phyloP scores from a whole-genome alignment of 2,888 invertebrate species.

The Chelonus formosanus region DNA sequence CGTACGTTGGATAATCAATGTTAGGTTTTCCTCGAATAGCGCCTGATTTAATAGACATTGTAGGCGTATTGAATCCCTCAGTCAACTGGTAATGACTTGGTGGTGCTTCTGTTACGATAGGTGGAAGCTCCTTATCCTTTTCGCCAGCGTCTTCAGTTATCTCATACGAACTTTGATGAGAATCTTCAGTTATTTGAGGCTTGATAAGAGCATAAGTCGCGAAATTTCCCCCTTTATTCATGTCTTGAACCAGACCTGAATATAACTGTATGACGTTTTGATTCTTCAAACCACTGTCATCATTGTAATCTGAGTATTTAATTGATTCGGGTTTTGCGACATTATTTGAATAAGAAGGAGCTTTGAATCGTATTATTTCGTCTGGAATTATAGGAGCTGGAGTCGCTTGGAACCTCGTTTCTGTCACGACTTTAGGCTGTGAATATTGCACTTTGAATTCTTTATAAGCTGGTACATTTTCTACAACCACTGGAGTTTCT shows the following conservation, averaged over 20 bases:
- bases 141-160: constrained; percentile 48
- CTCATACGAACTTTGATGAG: constrained; percentile 46
- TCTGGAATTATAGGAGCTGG: constrained; percentile 42
- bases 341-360: constrained; percentile 40
- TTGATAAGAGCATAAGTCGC: constrained; percentile 33
- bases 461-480: constrained; percentile 29
- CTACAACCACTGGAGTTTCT: not conserved
- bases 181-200: constrained; percentile 37
- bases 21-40: constrained; percentile 72
- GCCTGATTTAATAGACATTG: constrained; percentile 54
- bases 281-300: constrained; percentile 35
- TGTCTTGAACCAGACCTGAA: constrained; percentile 50
- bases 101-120: constrained; percentile 44
- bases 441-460: constrained; percentile 40
- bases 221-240: constrained; percentile 42
- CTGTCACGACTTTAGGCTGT: constrained; percentile 56
- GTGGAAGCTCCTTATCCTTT: constrained; percentile 40
- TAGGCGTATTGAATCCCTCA: constrained; percentile 42
- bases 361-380: constrained; percentile 33
- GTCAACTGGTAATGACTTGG: constrained; percentile 42
- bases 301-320: constrained; percentile 34
- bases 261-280: constrained; percentile 55
- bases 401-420: constrained; percentile 54
- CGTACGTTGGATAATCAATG: constrained; percentile 82
- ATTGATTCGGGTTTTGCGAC: constrained; percentile 29